Evolutionary conservation across 2,797 vertebrate species (phyloP), one percentile per base, ranked within the genome.

Genomic region (Tenualosa thibaudeaui): DNA sequence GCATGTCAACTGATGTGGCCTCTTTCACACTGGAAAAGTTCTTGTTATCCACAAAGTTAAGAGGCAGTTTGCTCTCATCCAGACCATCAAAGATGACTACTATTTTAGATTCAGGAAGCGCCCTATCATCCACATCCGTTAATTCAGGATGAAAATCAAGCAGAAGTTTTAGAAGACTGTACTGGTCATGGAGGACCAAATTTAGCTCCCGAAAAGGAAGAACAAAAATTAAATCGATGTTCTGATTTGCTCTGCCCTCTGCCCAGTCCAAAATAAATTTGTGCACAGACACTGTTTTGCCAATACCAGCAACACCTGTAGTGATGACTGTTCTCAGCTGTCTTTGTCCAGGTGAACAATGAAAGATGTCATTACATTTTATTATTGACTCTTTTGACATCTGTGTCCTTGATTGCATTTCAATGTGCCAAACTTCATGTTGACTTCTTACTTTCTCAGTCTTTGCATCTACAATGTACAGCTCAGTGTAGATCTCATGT

Each of bases 181-280:
- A 87, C 54, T 82, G 13, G 4, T 58, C 65, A 15, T 83, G 65
- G 46, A 22, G 58, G n/a, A 85, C 85, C 81, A 88, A 71, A 84
- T 88, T 88, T 81, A 88, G 82, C 58, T 88, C 86, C 5, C 84
- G 86, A n/a, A 87, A 88, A 84, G 88, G 86, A 50, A 88, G 84
- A 0, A 84, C 82, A 37, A 88, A 88, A 15, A 88, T 56, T 13
- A 84, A 88, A 60, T 85, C 78, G 5, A 88, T 65, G 24, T 88
- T 84, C 81, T 87, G 84, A 26, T 88, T 88, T 9, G 78, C 86
- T 51, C 82, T 84, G 37, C 81, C 82, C 49, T 87, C 82, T 60
- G 84, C 86, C 89, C 89, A 88, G 83, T 88, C 89, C 54, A 89
- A 24, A 46, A 88, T 83, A 51, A 88, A 89, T 71, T 89, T 89